Base-by-base conservation (phyloP, 1,140 invertebrate species). In the Lepidotrigona ventralis region DNA sequence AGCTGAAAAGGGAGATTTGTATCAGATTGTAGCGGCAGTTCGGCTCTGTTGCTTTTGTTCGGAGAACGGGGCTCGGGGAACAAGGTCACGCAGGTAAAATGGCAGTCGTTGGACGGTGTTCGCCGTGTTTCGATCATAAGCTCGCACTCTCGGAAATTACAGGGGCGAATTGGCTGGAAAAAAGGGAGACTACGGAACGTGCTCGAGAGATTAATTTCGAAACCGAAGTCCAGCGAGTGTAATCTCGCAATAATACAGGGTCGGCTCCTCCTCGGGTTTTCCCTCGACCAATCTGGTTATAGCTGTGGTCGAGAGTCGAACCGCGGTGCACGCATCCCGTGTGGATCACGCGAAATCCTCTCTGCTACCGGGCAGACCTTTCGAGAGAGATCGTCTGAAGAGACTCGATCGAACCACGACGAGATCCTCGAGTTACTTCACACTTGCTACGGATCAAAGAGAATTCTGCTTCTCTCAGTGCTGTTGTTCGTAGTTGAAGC, bases 41-140 rank as follows among this genome's bases (percentile, higher is more conserved):
- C 51, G 63, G 66, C 64, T 81, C 81, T 83, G 91, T 91, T 76
- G 90, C 90, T 87, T 85, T 85, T 80, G 84, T 90, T 89, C 88
- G 86, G 87, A 90, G 89, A 91, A 91, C 86, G 89, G 89, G 88
- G 39, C 39, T 83, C 84, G 84, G 85, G 85, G 86, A 90, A 90
- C 90, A 90, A 91, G 90, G 90, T 91, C 90, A 90, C 70, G 19
- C 84, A 80, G 87, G 75, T 86, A 86, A 86, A 87, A 87, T 87
- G 86, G 86, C 84, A 87, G 84, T 79, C 84, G 80, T 11, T 17
- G 72, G 64, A 72, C 58, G 54, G 56, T 54, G 33, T 56, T 39
- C 72, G 29, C 26, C 54, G 85, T 29, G 66, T 79, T 73, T 76
- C 71, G 76, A 86, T 79, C 15, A 72, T 78, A 71, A 85, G 53